These are phyloP conservation scores for Cataglyphis rosenhaueri DNA, from an alignment of 2,888 invertebrate genomes.

Conservation along the genomic window DNA sequence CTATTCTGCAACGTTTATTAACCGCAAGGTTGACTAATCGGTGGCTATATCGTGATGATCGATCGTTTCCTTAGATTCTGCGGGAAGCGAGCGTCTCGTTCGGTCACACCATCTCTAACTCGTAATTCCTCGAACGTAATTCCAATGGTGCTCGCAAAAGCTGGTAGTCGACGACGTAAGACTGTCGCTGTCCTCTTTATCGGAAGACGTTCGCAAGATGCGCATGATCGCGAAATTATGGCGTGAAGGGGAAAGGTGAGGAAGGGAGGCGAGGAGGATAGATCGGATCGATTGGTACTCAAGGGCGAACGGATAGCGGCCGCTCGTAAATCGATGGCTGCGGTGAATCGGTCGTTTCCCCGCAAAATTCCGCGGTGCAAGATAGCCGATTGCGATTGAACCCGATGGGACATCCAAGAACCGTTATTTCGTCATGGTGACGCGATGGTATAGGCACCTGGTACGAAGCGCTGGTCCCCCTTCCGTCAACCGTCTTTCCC, in stretches of 20 bases:
- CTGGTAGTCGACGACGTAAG: neutral
- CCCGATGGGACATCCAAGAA: conserved; percentile 80
- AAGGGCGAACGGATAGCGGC: conserved; percentile 69
- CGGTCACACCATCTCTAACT: conserved; percentile 6
- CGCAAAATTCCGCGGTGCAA: conserved; percentile 75
- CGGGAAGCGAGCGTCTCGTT: conserved; percentile 12
- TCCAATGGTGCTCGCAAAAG: conserved; percentile 23
- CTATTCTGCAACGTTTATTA: conserved; percentile 14
- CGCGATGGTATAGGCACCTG: conserved; percentile 79
- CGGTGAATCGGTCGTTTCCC: conserved; percentile 72
- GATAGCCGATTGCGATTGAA: conserved; percentile 82
- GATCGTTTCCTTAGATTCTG: conserved; percentile 36
- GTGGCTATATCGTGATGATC: conserved; percentile 29
- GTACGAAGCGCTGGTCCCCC: conserved; percentile 63
- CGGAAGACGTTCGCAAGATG: conserved; percentile 45
- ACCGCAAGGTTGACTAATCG: conserved; percentile 1
- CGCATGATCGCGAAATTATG: conserved; percentile 47
- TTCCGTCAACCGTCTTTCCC: conserved; percentile 1
- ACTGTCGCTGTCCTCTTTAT: conserved; percentile 50
- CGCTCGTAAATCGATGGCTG: conserved; percentile 69
- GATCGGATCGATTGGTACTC: conserved; percentile 67
- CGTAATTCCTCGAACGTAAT: neutral
- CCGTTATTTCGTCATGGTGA: conserved; percentile 81
- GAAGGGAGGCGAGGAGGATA: conserved; percentile 35
- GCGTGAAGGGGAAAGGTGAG: conserved; percentile 37